Evolutionary conservation across 2,113 vertebrate genomes (phyloP).

Genomic region (Mirounga angustirostris): DNA sequence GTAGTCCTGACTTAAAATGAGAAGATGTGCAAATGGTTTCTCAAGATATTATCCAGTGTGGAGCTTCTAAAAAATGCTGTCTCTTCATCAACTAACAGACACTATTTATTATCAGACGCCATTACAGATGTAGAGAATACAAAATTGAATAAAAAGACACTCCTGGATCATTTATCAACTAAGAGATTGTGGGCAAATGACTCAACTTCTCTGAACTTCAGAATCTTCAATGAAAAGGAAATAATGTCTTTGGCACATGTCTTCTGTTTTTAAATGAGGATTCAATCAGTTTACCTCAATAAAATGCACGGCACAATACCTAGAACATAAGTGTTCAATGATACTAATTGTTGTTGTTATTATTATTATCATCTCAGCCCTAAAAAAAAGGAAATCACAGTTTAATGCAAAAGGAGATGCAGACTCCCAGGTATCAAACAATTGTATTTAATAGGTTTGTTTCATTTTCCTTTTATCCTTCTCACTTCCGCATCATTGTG

Average conservation of each 20-base stretch:
- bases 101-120: not conserved
- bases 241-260: not conserved
- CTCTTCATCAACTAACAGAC: not conserved
- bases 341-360: not conserved
- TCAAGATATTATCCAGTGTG: not conserved
- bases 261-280: not conserved
- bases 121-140: not conserved
- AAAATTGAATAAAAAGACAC: slow-evolving; percentile 37
- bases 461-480: not conserved
- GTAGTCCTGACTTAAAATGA: not conserved
- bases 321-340: not conserved
- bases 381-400: slow-evolving; percentile 4
- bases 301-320: slow-evolving; percentile 23
- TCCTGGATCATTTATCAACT: not conserved
- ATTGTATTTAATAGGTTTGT: not conserved
- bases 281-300: not conserved
- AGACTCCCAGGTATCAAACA: slow-evolving; percentile 6
- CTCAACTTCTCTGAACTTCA: not conserved
- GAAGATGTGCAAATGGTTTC: not conserved
- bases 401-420: slow-evolving; percentile 30
- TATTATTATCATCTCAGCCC: not conserved
- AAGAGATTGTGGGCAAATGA: not conserved
- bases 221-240: not conserved
- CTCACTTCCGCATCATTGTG: not conserved
- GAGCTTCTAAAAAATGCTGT: not conserved